Base-by-base conservation (phyloP, 2,888 invertebrate species). In the Lithophane leautieri region DNA sequence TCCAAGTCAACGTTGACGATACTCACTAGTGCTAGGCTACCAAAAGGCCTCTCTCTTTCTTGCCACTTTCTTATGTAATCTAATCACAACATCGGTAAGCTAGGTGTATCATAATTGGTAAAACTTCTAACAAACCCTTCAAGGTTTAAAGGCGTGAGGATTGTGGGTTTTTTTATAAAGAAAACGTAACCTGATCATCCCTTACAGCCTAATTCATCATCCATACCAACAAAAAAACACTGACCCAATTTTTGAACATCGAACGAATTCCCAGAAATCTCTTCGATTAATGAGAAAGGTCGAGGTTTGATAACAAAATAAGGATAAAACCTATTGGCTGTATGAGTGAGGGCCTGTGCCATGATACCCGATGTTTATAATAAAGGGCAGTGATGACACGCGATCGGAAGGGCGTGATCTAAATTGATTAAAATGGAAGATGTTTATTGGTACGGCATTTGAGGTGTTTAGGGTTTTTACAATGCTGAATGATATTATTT, bases 401-500 rank as follows among this genome's bases (percentile, higher is more conserved):
- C 62, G 90, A 86, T 91, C 91, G 74, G 91, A 93, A 86, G 89
- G 90, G 91, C 93, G 91, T 91, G 91, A 87, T 86, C 86, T 85
- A 88, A 90, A 91, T 91, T 89, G 89, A 90, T 91, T 90, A 83
- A 87, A 87, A 83, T 78, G 52, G n/a, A 71, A 66, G 47, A 70
- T 61, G 11, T 50, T 54, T 60, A 22, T 58, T 34, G n/a, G 12
- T 40, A 28, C 28, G 2, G 52, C 52, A 19, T 54, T 22, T 65
- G 44, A 61, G 42, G 14, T 47, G 34, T 58, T 40, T 47, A 16
- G 22, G 11, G 28, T 68, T 54, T 12, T 22, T 65, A 40, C 6
- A 65, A 44, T 56, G 12, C 0, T 4, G 9, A 68, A 40, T 40
- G 0, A 34, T 58, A 16, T 68, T 22, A 25, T 44, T 34, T 25